Evolutionary conservation across 2,888 invertebrate species (phyloP), one percentile per base, ranked within the genome.

Genomic region (Alitta virens): DNA sequence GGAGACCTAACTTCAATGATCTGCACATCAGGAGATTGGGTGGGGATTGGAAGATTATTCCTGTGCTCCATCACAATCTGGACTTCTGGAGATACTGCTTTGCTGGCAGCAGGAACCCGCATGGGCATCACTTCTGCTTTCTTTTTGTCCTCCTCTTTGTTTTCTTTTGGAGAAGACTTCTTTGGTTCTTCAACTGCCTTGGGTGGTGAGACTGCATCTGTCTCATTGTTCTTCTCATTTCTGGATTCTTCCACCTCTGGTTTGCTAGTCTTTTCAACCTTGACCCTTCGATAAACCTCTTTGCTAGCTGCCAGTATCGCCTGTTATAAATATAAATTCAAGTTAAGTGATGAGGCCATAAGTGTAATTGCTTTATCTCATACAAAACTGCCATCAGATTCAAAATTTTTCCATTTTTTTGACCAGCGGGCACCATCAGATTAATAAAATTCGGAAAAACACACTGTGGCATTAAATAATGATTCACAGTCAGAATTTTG

Each of bases 11-110:
- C 60, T 49, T 67, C 67, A 1, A 67, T 59, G 23, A 67, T 56
- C 38, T 65, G 64, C 21, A 65, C 62, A 27, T 65, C 65, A 12
- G 67, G 64, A 18, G 66, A 58, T 2, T 54, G 56, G 14, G 55
- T 38, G 2, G 49, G 38, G 38, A 27, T 16, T n/a, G 57, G 12
- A 23, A 26, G 46, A 27, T n/a, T 25, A 12, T 14, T 14, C 38
- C 18, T 23, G n/a, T 33, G 18, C 33, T 12, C 18, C 21, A 49
- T 12, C 7, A 53, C 33, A 23, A 52, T 49, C 42, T 53, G 52
- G 53, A 53, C 24, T 38, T 52, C 53, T 24, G 52, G 60, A n/a
- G 62, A 42, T 14, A 43, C 24, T 18, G 53, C 24, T 9, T n/a
- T 25, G 46, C 43, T 27, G 2, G 59, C 14, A 14, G 54, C 33